These are phyloP conservation scores for Electrophaes corylata DNA, from an alignment of 2,888 invertebrate genomes.

Conservation along the genomic window DNA sequence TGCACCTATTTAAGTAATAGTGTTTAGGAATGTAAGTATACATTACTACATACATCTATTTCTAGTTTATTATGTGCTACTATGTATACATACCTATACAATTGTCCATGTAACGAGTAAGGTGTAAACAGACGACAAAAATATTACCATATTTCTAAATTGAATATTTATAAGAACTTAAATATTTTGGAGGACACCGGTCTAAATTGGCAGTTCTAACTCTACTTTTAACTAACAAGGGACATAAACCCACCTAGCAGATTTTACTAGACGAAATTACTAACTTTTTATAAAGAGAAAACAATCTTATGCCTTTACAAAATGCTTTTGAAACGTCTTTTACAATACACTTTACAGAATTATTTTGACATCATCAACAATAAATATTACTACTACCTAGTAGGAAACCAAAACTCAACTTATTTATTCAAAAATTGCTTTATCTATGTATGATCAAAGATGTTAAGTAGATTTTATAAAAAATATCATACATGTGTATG, in stretches of 20 bases:
- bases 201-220: conserved; percentile 22
- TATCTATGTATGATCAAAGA: not conserved
- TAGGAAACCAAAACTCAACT: not conserved
- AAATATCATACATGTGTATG: not conserved
- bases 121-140: conserved; percentile 24
- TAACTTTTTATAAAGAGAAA: not conserved
- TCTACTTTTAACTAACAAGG: conserved; percentile 2
- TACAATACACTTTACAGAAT: not conserved
- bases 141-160: conserved; percentile 11
- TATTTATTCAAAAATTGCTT: not conserved
- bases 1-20: too few relatives aligned
- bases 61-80: conserved; percentile 28
- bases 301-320: conserved; percentile 12
- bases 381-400: conserved; percentile 4
- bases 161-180: conserved; percentile 12
- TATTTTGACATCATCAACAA: conserved; percentile 2
- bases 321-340: conserved; percentile 21
- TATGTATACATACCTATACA: conserved; percentile 30
- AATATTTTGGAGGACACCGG: conserved; percentile 35
- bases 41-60: conserved; percentile 6
- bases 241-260: not conserved
- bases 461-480: not conserved
- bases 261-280: not conserved
- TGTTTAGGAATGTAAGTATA: not conserved
- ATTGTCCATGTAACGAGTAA: conserved; percentile 19